Percentiles rank a stretch among this genome's conserved stretches.
Evolutionary conservation across 2,888 invertebrate genomes (phyloP).

Genomic region (Ashinkailepas kermadecensis): DNA sequence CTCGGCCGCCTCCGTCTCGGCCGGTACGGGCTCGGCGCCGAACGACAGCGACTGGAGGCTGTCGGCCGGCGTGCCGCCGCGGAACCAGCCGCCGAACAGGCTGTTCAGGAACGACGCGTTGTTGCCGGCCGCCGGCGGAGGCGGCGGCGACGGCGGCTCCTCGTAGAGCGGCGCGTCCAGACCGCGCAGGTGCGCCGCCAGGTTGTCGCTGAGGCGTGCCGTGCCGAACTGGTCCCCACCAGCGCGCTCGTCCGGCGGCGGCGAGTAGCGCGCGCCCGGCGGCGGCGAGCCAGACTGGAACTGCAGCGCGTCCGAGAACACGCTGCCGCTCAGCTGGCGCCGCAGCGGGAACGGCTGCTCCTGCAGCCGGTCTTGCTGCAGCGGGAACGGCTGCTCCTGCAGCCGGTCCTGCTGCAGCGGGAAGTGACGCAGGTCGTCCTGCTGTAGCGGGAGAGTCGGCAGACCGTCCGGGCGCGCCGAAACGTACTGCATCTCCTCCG

Average conservation of each 20-base stretch:
- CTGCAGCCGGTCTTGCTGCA: background rate
- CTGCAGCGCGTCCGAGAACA: background rate
- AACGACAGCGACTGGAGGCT: background rate
- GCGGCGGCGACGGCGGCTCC: background rate
- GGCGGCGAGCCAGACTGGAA: background rate
- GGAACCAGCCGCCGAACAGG: slow-evolving; percentile 10
- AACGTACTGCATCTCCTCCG: background rate
- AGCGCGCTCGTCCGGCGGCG: background rate
- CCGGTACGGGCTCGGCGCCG: background rate
- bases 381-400: background rate
- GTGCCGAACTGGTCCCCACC: background rate
- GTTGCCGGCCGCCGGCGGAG: background rate
- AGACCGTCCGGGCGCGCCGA: background rate
- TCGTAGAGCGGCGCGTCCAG: background rate
- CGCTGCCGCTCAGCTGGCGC: background rate
- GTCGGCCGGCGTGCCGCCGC: background rate
- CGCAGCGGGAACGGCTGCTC: background rate
- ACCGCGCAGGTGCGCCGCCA: slow-evolving; percentile 7
- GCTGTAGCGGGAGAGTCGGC: background rate
- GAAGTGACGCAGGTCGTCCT: background rate
- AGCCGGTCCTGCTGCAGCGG: background rate
- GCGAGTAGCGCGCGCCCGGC: background rate
- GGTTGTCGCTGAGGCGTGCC: slow-evolving; percentile 9
- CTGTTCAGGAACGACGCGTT: background rate
- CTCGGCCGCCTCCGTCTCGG: background rate